Base-by-base conservation (phyloP, 2,888 invertebrate species). In the Strigamia crassipes region DNA sequence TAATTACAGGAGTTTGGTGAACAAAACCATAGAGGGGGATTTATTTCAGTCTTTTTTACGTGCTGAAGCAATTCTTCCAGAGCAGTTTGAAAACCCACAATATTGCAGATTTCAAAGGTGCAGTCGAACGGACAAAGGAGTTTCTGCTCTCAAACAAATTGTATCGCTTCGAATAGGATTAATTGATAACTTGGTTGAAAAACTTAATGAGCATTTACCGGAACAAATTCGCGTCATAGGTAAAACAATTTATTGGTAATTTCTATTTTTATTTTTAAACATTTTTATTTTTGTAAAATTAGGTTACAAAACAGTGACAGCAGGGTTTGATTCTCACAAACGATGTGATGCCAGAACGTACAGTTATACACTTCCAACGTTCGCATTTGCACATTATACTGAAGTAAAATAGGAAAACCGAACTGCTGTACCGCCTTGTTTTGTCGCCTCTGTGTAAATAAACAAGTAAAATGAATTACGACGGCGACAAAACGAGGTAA, bases 61-160 rank as follows among this genome's bases (percentile, higher is more conserved):
- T 85, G 92, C 92, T 51, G 92, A 93, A 82, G 92, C 95, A 86
- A 94, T 99, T 83, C 92, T 92, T 0, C 92, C 94, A 81, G 94
- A 94, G 15, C 93, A 93, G 83, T 94, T 92, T 85, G 91, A 92
- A 38, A 93, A 92, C 84, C 94, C 96, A 56, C 94, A 95, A 86
- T 90, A 90, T 83, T 92, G 95, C 83, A 92, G 93, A 84, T 99
- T 97, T 88, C 99, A 99, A 88, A 90, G 99, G 85, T 98, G 99
- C 73, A 97, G 99, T 0, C 90, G 99, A 82, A 99, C 99, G 0
- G 99, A 99, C 87, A 99, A 99, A 89, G 96, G 96, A 27, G 99
- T 99, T 0, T 98, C 97, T 0, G 98, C 90, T 1, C 94, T 93
- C 1, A 91, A 95, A 85, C 97, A 99, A 89, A 92, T 97, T 84